Conservation (phyloP, 2,888 invertebrate species). For the Graphium colonna region DNA sequence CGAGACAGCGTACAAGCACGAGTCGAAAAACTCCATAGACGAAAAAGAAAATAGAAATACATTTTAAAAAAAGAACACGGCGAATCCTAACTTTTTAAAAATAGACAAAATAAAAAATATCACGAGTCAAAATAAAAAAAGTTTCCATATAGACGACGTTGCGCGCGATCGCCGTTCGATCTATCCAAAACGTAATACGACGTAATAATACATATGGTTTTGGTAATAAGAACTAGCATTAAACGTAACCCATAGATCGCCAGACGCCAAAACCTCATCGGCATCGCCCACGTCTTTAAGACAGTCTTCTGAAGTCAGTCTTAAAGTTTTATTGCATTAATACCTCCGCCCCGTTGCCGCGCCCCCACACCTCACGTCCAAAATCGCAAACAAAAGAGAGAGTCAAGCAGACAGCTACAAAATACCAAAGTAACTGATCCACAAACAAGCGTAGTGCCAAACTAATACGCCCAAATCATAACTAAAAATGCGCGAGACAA, state of each 20-base stretch:
- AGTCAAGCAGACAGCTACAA: constrained; percentile 43
- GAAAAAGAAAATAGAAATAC: constrained; percentile 29
- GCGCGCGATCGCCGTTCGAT: constrained; percentile 30
- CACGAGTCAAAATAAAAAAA: constrained; percentile 39
- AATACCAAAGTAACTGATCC: constrained; percentile 31
- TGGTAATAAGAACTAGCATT: constrained; percentile 44
- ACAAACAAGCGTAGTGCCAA: constrained; percentile 27
- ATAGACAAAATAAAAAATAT: constrained; percentile 38
- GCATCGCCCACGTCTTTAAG: constrained; percentile 59
- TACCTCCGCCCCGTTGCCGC: constrained; percentile 58
- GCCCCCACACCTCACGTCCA: constrained; percentile 35
- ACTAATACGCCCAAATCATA: constrained; percentile 37
- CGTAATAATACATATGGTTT: constrained; percentile 46
- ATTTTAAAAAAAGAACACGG: constrained; percentile 23
- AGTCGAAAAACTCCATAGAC: constrained; percentile 25
- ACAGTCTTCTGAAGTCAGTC: constrained; percentile 79
- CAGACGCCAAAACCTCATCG: constrained; percentile 30
- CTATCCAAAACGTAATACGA: constrained; percentile 29
- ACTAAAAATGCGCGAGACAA: constrained; percentile 63
- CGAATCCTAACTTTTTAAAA: constrained; percentile 29
- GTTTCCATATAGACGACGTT: constrained; percentile 26
- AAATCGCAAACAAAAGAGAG: constrained; percentile 44
- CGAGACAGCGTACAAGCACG: too few species aligned
- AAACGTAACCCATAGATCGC: constrained; percentile 29
- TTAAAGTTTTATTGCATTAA: constrained; percentile 77